Base-by-base conservation (phyloP, 2,113 vertebrate species). In the Ammodytes dubius region DNA sequence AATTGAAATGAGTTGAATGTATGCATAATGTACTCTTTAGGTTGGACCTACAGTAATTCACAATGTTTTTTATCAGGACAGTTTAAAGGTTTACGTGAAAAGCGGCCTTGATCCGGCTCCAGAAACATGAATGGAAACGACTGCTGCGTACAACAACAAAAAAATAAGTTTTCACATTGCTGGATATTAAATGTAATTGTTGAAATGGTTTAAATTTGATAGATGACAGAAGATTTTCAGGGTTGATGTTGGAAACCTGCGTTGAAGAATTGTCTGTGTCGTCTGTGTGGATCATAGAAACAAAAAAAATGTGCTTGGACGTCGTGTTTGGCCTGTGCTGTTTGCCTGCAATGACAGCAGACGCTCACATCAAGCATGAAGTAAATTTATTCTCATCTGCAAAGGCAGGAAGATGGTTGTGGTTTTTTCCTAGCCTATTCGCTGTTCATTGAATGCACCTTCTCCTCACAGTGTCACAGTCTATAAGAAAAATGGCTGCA, bases 1-100 rank as follows among this genome's bases (percentile, higher is more conserved):
- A 87, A 89, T 85, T 92, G 2, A 87, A 74, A 74, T 86, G 39
- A 74, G 76, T 74, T 91, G 91, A 94, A 93, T 93, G 92, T 93
- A 93, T 87, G 81, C 67, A 82, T 81, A 49, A 27, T 83, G 14
- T 82, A 76, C 64, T 66, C 75, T 79, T 74, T 77, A 69, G 71
- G 46, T 53, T 70, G 15, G n/a, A 83, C 64, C 70, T 79, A 27
- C 65, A 68, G 73, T 76, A 74, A 81, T 81, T 83, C 52, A 68
- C 78, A 68, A 61, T 83, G 35, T 74, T 66, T 85, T 82, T 68
- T 56, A 82, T 68, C 59, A 65, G 69, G 54, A 78, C 69, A 67
- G 45, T 77, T 40, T 49, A 27, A 15, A 79, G 54, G 54, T 74
- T 85, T 73, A 81, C 2, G 52, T 64, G 63, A 72, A 53, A 47